These are phyloP conservation scores for Neomorphus geoffroyi DNA, from an alignment of 2,797 vertebrate genomes.

Conservation along the genomic window DNA sequence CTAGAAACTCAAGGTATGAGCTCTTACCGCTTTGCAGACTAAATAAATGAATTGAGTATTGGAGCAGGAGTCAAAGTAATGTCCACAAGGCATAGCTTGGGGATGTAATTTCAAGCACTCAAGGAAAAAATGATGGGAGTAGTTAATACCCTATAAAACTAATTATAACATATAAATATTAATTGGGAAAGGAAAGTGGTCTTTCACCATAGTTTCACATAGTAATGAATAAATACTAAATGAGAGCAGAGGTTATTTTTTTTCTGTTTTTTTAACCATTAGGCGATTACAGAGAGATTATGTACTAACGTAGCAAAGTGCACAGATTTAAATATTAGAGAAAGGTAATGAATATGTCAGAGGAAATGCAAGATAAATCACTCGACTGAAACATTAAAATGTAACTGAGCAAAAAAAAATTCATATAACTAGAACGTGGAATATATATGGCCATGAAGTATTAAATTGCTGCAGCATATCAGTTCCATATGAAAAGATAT, in stretches of 20 bases:
- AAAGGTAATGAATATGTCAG: conserved; percentile 14
- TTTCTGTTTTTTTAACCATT: neutral
- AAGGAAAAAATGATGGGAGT: neutral
- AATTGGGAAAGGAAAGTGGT: neutral
- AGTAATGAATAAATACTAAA: neutral
- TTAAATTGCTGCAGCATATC: neutral
- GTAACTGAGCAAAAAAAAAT: neutral
- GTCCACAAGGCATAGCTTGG: neutral
- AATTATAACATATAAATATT: neutral
- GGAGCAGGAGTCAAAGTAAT: neutral
- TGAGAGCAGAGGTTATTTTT: neutral
- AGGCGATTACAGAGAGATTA: neutral
- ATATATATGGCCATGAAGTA: neutral
- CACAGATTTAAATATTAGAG: neutral
- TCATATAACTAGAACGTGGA: neutral
- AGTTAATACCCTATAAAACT: neutral
- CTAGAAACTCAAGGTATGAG: neutral
- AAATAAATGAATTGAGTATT: neutral
- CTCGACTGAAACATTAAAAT: neutral
- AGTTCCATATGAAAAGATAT: neutral
- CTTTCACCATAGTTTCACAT: neutral
- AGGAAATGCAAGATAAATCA: neutral
- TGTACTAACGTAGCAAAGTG: neutral
- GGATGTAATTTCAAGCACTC: neutral
- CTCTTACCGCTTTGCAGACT: neutral